Evolutionary conservation across 2,113 vertebrate genomes (phyloP).

Genomic region (Parotia lawesii): DNA sequence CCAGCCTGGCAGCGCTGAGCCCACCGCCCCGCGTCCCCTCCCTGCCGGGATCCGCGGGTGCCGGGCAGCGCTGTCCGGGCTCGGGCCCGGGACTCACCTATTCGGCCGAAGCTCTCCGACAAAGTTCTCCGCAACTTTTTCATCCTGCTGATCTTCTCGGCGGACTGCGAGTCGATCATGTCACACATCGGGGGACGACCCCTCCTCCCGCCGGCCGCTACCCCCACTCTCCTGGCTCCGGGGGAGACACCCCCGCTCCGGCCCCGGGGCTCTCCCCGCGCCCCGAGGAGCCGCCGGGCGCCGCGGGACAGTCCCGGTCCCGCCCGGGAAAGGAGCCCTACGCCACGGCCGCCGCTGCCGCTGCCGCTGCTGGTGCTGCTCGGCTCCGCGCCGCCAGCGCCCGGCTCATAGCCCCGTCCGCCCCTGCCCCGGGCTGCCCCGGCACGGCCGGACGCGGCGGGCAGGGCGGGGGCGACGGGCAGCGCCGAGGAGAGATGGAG

Average conservation of each 20-base stretch:
- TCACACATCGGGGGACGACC: conserved; percentile 57
- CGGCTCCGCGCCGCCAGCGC: neutral
- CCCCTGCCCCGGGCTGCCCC: neutral
- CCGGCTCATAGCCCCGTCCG: neutral
- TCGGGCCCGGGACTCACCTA: conserved; percentile 77
- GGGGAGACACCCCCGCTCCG: neutral
- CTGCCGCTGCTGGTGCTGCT: neutral
- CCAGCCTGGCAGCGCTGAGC: neutral
- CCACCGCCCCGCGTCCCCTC: neutral
- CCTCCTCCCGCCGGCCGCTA: neutral
- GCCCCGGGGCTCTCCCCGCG: neutral
- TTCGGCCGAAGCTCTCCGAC: conserved; percentile 93
- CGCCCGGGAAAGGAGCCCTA: neutral
- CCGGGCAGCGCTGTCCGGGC: neutral
- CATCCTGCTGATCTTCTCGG: conserved; percentile 88
- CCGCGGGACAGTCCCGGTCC: neutral
- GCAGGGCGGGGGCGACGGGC: too few species aligned
- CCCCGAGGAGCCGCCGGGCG: neutral
- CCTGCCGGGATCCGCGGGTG: neutral
- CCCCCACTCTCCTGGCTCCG: neutral
- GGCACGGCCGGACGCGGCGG: neutral
- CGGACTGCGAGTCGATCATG: conserved; percentile 79
- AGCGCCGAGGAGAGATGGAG: neutral
- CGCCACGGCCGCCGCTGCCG: neutral
- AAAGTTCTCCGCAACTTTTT: conserved; percentile 98